Evolutionary conservation across 2,113 vertebrate genomes (phyloP).

Genomic region (Trachemys scripta): DNA sequence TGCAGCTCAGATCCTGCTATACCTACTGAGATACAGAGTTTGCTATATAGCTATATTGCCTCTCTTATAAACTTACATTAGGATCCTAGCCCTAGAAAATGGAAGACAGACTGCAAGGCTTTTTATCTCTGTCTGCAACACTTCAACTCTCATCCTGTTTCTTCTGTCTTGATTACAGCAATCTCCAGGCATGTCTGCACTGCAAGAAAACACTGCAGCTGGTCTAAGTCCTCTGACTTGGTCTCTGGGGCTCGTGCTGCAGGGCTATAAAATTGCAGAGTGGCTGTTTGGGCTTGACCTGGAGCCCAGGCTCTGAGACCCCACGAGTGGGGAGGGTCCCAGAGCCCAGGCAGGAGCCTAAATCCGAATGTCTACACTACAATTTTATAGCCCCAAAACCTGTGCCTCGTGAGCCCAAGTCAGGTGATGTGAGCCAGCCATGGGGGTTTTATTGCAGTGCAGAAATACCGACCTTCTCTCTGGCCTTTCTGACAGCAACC

Average conservation of each 20-base stretch:
- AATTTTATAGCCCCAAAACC: background rate
- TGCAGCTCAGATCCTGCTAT: background rate
- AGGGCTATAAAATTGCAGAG: background rate
- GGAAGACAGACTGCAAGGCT: background rate
- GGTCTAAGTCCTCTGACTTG: background rate
- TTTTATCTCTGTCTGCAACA: background rate
- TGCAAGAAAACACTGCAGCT: background rate
- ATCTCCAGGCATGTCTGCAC: background rate
- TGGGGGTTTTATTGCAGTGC: background rate
- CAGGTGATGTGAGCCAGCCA: background rate
- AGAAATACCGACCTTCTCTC: background rate
- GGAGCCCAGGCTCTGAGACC: background rate
- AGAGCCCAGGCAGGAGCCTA: background rate
- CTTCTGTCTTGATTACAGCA: background rate
- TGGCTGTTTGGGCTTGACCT: background rate
- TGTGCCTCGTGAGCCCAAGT: background rate
- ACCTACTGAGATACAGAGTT: background rate
- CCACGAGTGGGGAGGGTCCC: background rate
- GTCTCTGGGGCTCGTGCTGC: background rate
- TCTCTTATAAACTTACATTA: background rate
- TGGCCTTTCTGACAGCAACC: background rate
- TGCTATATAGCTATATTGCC: background rate
- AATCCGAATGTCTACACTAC: background rate
- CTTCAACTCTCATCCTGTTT: background rate
- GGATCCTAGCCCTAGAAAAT: background rate